Base-by-base conservation (phyloP, 1,140 invertebrate genomes). In the Asbolus verrucosus region DNA sequence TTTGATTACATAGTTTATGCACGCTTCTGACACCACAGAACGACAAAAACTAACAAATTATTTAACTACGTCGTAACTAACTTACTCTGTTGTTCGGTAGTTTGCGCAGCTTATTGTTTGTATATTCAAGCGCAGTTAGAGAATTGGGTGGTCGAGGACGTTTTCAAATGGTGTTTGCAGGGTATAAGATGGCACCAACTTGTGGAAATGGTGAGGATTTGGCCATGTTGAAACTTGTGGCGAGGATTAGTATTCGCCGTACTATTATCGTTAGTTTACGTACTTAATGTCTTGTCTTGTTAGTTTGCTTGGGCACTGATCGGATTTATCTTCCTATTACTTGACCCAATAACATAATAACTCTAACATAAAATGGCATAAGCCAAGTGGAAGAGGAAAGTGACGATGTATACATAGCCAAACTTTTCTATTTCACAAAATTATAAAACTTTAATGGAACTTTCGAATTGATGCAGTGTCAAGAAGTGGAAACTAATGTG, bases 261-360 rank as follows among this genome's bases (percentile, higher is more conserved):
- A 33, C 39, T 46, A 41, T 69, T 63, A 69, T 69, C 41, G 67
- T 43, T 62, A 60, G 67, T 68, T 61, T 31, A 68, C 59, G 24
- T 24, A 69, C 46, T 69, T 69, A 46, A 69, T 21, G 50, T 62
- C 67, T 30, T 18, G 39, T 63, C 27, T 50, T 54, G 46, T 54
- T 54, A 54, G 46, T 54, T 54, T 54, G 46, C 21, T 54, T 21
- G 19, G 46, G 46, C 11, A 6, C 46, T 54, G 46, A 54, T 54
- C 46, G 46, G 46, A 54, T 54, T 54, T 54, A 27, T 24, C 19
- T 27, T 54, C 19, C 46, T 27, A 14, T n/a, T 14, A 27, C 46
- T 54, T 54, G 46, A 54, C 46, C 46, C 46, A 21, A 30, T 54
- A 54, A 54, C 24, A 27, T 54, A 54, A 36, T 36, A 36, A 36